Conservation (phyloP, 2,113 vertebrate genomes). For the Trichechus manatus region DNA sequence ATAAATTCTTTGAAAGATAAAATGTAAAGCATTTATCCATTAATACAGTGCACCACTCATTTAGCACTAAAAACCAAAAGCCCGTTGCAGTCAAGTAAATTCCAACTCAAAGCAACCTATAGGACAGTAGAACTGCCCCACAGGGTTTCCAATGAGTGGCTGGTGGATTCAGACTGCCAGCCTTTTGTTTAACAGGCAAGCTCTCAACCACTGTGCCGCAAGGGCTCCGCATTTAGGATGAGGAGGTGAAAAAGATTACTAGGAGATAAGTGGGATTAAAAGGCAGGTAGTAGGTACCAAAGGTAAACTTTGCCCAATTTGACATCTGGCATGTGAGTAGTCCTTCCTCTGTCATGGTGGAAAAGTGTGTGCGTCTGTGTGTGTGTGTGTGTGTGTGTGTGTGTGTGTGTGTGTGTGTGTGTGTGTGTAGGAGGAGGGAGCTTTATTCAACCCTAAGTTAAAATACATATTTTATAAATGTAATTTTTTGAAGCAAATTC, state of each 20-base stretch:
- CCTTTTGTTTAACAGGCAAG: too few relatives aligned
- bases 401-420: not conserved
- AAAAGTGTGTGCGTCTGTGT: not conserved
- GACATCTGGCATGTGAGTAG: not conserved
- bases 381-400: not conserved
- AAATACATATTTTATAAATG: not conserved
- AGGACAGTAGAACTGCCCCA: too few relatives aligned
- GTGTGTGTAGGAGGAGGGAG: not conserved
- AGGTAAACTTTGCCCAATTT: not conserved
- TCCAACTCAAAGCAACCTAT: not conserved
- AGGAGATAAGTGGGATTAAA: not conserved
- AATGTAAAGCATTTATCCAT: not conserved
- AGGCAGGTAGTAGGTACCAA: fast-evolving
- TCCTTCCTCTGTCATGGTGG: not conserved
- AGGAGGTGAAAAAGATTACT: not conserved
- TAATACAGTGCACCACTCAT: not conserved
- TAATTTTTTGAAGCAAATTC: not conserved
- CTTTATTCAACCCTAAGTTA: not conserved
- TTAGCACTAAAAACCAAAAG: not conserved
- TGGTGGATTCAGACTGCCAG: not conserved
- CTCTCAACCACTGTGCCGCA: too few relatives aligned
- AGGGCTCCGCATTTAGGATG: not conserved
- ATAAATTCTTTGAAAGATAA: not conserved
- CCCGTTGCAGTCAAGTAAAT: not conserved
- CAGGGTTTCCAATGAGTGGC: not conserved